These are phyloP conservation scores for Gallinago stenura DNA, from an alignment of 2,797 vertebrate species.

Conservation along the genomic window DNA sequence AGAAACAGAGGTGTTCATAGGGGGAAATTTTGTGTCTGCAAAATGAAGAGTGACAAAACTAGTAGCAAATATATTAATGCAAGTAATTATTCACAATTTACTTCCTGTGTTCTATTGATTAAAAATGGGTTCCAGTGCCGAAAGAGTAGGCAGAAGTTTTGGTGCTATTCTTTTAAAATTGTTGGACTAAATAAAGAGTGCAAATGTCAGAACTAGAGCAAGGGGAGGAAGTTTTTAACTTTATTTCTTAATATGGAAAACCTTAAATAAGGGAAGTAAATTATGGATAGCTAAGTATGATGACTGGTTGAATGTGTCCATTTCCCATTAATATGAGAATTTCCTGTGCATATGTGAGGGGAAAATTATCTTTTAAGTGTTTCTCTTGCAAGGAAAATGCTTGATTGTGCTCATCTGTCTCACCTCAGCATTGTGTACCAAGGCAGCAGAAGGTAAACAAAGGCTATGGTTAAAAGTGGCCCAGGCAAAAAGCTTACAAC, in stretches of 20 bases:
- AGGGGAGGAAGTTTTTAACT: background rate
- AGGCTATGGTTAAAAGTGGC: background rate
- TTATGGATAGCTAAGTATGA: background rate
- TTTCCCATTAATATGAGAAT: background rate
- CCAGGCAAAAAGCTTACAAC: background rate
- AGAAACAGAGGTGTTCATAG: constrained; percentile 46
- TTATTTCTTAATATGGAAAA: background rate
- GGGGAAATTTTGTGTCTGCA: background rate
- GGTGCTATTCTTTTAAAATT: background rate
- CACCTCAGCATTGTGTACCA: background rate
- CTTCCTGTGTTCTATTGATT: background rate
- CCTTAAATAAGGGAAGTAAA: background rate
- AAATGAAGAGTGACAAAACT: constrained; percentile 33
- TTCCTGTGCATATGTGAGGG: fast-evolving
- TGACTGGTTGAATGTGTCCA: background rate
- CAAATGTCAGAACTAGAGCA: background rate
- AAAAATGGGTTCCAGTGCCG: background rate
- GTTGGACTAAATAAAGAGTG: background rate
- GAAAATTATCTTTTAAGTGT: background rate
- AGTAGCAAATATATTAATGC: background rate
- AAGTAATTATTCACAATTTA: background rate
- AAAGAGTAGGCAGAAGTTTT: background rate
- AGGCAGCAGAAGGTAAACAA: background rate
- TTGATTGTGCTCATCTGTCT: background rate
- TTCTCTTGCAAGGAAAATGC: background rate